These are phyloP conservation scores for Macrocentrus cingulum DNA, from an alignment of 1,140 invertebrate genomes.

Conservation along the genomic window DNA sequence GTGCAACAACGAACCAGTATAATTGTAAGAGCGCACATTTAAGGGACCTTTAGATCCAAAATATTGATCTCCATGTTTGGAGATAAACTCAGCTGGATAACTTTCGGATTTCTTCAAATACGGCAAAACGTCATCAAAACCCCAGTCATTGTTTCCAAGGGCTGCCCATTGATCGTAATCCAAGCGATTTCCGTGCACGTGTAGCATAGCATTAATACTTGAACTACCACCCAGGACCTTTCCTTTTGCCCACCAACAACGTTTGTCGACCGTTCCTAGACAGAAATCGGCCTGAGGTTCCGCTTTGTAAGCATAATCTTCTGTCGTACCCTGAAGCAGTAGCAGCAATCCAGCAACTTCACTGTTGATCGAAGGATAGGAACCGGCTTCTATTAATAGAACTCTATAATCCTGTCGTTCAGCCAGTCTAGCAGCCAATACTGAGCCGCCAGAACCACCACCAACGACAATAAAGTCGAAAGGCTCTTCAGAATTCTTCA, in stretches of 20 bases:
- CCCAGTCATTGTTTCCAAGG: constrained; percentile 61
- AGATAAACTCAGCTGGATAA: constrained; percentile 36
- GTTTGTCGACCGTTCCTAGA: constrained; percentile 53
- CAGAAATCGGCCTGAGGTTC: constrained; percentile 64
- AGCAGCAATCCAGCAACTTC: constrained; percentile 62
- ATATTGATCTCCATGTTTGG: constrained; percentile 37
- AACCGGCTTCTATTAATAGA: constrained; percentile 65
- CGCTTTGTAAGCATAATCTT: constrained; percentile 71
- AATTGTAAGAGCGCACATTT: constrained; percentile 57
- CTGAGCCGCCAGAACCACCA: constrained; percentile 68
- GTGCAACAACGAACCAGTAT: constrained; percentile 40
- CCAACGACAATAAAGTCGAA: constrained; percentile 65
- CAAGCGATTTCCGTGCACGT: constrained; percentile 69
- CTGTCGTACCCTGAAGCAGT: constrained; percentile 53
- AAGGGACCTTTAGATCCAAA: constrained; percentile 45
- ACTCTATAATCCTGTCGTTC: constrained; percentile 60
- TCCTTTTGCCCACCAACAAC: constrained; percentile 70
- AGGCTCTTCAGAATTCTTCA: constrained; percentile 41
- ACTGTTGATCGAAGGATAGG: constrained; percentile 43
- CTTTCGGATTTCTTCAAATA: constrained; percentile 61
- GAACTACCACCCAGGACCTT: constrained; percentile 76
- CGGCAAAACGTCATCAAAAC: constrained; percentile 62
- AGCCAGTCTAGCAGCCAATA: constrained; percentile 64
- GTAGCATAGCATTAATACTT: constrained; percentile 81
- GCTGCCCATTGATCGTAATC: constrained; percentile 70